Conservation (phyloP, 2,113 vertebrate species). For the Aramus guarauna region DNA sequence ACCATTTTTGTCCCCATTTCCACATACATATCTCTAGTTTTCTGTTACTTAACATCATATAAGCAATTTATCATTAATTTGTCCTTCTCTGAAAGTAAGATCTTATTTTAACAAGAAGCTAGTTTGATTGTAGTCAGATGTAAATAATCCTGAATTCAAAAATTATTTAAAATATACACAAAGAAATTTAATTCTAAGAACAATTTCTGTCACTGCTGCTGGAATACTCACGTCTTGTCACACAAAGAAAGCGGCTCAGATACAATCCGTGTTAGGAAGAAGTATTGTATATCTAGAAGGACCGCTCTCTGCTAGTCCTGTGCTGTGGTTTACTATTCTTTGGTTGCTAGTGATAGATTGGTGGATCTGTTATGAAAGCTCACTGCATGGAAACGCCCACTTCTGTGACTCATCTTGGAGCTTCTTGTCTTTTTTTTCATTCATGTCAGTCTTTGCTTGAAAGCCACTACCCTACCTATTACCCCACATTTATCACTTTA, state of each 20-base stretch:
- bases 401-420: constrained; percentile 25
- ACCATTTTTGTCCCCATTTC: neutral
- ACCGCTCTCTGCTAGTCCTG: neutral
- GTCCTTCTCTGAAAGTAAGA: neutral
- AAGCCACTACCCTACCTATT: neutral
- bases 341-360: neutral
- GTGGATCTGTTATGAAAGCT: constrained; percentile 9
- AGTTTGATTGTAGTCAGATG: neutral
- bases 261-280: neutral
- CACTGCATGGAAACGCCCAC: neutral
- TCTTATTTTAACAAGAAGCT: neutral
- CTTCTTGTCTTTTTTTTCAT: neutral
- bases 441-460: neutral
- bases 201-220: neutral
- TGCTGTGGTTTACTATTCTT: neutral
- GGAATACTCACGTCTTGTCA: neutral
- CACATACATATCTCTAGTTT: neutral
- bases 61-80: neutral
- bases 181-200: neutral
- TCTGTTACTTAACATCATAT: neutral
- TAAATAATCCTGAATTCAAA: neutral
- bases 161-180: neutral
- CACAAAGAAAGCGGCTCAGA: neutral
- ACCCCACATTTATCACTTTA: neutral
- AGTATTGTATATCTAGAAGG: neutral